Evolutionary conservation across 1,140 invertebrate genomes (phyloP).

Genomic region (Bombus haemorrhoidalis): DNA sequence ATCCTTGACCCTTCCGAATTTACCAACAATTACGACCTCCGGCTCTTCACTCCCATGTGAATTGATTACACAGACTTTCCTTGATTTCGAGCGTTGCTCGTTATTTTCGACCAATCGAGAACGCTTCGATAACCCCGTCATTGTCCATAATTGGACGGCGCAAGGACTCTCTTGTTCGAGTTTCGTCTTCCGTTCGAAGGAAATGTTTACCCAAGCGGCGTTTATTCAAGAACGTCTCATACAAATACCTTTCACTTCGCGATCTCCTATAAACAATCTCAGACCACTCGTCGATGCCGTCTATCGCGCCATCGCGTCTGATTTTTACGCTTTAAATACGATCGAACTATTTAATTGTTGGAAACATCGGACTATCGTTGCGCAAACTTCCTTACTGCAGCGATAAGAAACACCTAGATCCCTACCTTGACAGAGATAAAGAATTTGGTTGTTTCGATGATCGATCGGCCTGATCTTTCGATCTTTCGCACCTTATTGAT

Average conservation of each 20-base stretch:
- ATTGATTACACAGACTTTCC: conserved; percentile 1
- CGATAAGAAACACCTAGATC: no score
- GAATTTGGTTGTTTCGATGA: no score
- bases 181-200: neutral
- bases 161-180: neutral
- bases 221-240: neutral
- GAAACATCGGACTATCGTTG: neutral
- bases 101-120: neutral
- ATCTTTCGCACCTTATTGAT: no score
- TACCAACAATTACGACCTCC: neutral
- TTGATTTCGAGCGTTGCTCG: neutral
- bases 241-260: neutral
- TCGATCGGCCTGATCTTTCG: no score
- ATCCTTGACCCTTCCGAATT: conserved; percentile 10
- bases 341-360: no score
- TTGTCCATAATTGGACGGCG: neutral
- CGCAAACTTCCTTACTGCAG: neutral
- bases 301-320: no score
- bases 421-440: no score
- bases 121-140: neutral
- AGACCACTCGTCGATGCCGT: neutral
- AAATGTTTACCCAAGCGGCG: neutral
- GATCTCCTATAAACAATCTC: neutral
- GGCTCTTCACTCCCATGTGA: neutral
- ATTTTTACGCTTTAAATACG: no score